Evolutionary conservation across 2,888 invertebrate species (phyloP), one percentile per base, ranked within the genome.

Genomic region (Pammene fasciana): DNA sequence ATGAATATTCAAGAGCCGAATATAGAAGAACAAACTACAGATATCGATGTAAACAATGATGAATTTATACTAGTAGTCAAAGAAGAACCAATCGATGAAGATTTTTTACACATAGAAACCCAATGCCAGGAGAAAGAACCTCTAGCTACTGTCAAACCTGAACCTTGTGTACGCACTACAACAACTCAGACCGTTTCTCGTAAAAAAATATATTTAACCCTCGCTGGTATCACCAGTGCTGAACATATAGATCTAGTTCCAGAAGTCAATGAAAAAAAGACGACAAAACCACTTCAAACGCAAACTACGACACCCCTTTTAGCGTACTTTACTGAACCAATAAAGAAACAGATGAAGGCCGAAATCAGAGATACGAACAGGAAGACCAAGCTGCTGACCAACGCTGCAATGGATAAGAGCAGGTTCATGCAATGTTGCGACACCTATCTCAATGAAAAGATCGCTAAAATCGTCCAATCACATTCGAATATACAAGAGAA

Each of bases 401-500:
- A 18, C 50, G 36, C 36, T 61, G 16, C 48, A 8, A 50, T 68
- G 43, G 56, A 52, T 9, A 13, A 43, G 8, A 50, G 13, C 11
- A 64, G 36, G 18, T 68, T 68, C 50, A 4, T 64, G 13, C 43
- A 43, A 3, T 52, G 43, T 11, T 68, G 68, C 13, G 64, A 57
- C 3, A 52, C 0, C 2, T 68, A 52, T 43, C 34, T 68, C 7
- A 57, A 68, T 5, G 50, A 56, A 9, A 68, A 64, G 36, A 52
- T 68, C 5, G 43, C 18, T 8, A 34, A 64, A 5, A 57, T 64
- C 0, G 57, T 68, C 5, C 56, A 64, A 9, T 46, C 62, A 5
- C 64, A 68, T n/a, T 64, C 62, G 43, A 6, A 43, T 14, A 57
- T 68, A n/a, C 48, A 56, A 8, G 68, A 68, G 8, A 68, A 57